phyloP scores from a whole-genome alignment of 2,113 vertebrate species.

The Xenus cinereus region DNA sequence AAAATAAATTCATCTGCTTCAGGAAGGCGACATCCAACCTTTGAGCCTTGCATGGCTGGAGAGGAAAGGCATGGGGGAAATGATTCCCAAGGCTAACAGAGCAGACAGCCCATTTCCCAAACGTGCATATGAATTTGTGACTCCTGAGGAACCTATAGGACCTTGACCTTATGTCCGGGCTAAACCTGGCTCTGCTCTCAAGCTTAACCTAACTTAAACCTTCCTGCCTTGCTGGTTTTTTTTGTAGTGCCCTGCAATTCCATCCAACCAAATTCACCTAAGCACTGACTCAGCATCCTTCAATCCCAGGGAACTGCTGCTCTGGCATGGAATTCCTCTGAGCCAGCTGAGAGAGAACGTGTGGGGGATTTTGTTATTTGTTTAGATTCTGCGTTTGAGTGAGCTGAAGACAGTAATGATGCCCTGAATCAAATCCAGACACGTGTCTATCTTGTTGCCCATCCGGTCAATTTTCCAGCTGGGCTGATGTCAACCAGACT shows the following conservation, averaged over 20 bases:
- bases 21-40: neutral
- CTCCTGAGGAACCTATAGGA: neutral
- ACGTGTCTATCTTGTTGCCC: neutral
- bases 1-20: neutral
- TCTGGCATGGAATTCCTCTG: neutral
- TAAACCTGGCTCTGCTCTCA: neutral
- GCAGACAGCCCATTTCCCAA: neutral
- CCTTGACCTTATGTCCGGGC: neutral
- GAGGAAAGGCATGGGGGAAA: neutral
- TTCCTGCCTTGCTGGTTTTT: neutral
- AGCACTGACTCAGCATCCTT: neutral
- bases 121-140: neutral
- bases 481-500: neutral
- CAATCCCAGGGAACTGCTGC: neutral
- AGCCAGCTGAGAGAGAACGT: neutral
- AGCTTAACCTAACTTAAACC: neutral
- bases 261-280: neutral
- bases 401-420: neutral
- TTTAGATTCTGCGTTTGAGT: neutral
- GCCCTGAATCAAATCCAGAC: neutral
- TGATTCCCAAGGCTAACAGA: neutral
- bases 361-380: neutral
- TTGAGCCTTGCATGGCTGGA: neutral
- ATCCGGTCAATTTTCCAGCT: neutral
- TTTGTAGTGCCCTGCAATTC: neutral